A percentile compares a stretch with the other conserved stretches of the same genome.
These are phyloP conservation scores for Mormyrus hasselquistii DNA, from an alignment of 2,797 vertebrate genomes.

Conservation along the genomic window DNA sequence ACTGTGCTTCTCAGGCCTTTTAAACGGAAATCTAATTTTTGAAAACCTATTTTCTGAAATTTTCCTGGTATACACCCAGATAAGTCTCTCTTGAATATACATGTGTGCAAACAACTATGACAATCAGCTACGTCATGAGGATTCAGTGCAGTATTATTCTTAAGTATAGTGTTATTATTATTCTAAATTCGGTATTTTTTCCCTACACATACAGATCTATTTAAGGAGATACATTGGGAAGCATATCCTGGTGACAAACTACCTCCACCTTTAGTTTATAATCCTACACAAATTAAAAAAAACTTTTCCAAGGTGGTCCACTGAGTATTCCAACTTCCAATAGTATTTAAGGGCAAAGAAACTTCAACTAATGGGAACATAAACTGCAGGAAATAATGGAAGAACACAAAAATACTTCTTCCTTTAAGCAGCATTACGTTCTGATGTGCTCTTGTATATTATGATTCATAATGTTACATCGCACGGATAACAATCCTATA, in stretches of 20 bases:
- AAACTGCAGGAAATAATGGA: neutral
- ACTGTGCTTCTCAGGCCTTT: neutral
- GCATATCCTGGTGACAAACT: neutral
- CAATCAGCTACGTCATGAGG: neutral
- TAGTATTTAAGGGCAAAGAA: neutral
- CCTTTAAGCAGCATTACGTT: neutral
- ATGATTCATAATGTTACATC: neutral
- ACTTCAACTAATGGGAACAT: neutral
- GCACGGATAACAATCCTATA: neutral
- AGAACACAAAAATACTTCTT: neutral
- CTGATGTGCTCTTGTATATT: neutral
- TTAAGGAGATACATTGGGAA: neutral
- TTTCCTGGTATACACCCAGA: neutral
- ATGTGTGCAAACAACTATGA: neutral
- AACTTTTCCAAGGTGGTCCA: slow-evolving; percentile 7
- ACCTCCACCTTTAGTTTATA: neutral
- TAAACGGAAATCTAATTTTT: neutral
- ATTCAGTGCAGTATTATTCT: neutral
- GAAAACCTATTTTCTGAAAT: neutral
- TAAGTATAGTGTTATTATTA: neutral
- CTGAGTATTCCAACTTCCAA: neutral
- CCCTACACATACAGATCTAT: neutral
- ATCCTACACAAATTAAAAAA: neutral
- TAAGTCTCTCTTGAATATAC: neutral
- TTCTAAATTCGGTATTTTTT: slow-evolving; percentile 25